Percentiles rank a stretch among this genome's conserved stretches.
Conservation (phyloP, 2,113 vertebrate species). For the Mobula birostris region DNA sequence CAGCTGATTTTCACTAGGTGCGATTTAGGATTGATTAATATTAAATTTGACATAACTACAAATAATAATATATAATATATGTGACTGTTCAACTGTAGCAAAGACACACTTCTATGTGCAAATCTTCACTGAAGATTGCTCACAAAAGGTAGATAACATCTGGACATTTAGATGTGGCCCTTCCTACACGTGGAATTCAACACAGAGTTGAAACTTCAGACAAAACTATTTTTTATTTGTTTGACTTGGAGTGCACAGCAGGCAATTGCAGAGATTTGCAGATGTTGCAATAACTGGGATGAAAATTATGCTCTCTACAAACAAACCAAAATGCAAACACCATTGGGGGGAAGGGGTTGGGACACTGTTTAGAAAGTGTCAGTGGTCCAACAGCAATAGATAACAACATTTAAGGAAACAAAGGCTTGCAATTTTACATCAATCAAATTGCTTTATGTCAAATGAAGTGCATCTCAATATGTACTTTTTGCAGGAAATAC, state of each 20-base stretch:
- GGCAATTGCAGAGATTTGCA: neutral
- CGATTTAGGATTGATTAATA: neutral
- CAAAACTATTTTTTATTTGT: neutral
- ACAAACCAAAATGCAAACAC: neutral
- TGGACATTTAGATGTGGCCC: neutral
- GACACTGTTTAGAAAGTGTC: neutral
- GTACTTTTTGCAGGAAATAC: no score
- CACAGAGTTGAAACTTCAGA: neutral
- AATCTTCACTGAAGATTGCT: neutral
- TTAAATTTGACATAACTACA: neutral
- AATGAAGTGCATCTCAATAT: no score
- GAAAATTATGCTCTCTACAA: neutral
- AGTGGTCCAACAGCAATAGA: neutral
- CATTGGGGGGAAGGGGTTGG: neutral
- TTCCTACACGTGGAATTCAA: neutral
- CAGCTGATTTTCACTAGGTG: neutral
- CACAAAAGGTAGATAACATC: neutral
- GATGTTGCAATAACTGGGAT: neutral
- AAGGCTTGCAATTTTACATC: no score
- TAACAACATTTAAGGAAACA: neutral
- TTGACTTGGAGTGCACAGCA: slow-evolving; percentile 5
- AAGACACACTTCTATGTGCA: neutral
- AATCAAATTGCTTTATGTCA: no score
- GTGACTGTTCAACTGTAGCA: neutral
- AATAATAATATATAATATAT: neutral